phyloP scores from a whole-genome alignment of 2,888 invertebrate genomes.

The Cerceris ruficornis region DNA sequence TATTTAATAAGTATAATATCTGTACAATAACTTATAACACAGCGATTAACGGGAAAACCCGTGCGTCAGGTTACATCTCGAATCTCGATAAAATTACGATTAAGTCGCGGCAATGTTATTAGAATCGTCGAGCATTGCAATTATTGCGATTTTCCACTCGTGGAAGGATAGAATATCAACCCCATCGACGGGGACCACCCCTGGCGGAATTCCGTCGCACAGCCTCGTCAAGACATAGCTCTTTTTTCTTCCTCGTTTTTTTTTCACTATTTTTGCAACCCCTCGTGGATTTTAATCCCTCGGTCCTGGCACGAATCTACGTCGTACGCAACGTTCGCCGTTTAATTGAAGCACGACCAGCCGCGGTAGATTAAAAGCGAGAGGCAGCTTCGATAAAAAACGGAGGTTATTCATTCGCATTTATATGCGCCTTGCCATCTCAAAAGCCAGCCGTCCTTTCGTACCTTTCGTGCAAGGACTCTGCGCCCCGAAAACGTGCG shows the following conservation, averaged over 20 bases:
- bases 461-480: slow-evolving; percentile 43
- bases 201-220: slow-evolving; percentile 54
- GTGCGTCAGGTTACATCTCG: too few species aligned
- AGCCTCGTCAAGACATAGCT: slow-evolving; percentile 59
- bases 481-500: slow-evolving; percentile 4
- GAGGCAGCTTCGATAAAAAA: slow-evolving; percentile 57
- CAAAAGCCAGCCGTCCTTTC: not conserved
- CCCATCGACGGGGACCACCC: slow-evolving; percentile 23
- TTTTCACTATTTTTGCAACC: too few species aligned
- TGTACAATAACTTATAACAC: too few species aligned
- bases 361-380: slow-evolving; percentile 60
- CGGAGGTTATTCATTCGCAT: slow-evolving; percentile 1
- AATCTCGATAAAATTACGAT: too few species aligned
- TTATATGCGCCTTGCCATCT: slow-evolving; percentile 30
- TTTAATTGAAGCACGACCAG: slow-evolving; percentile 11
- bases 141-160: too few species aligned
- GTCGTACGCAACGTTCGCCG: slow-evolving; percentile 27
- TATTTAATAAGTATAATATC: too few species aligned
- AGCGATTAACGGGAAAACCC: too few species aligned
- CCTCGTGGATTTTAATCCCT: slow-evolving; percentile 23
- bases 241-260: too few species aligned
- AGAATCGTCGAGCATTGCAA: too few species aligned
- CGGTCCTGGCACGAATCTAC: slow-evolving; percentile 51
- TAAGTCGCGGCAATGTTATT: too few species aligned
- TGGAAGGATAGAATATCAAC: too few species aligned